Conservation (phyloP, 2,797 vertebrate species). For the Smutsia temminckii region DNA sequence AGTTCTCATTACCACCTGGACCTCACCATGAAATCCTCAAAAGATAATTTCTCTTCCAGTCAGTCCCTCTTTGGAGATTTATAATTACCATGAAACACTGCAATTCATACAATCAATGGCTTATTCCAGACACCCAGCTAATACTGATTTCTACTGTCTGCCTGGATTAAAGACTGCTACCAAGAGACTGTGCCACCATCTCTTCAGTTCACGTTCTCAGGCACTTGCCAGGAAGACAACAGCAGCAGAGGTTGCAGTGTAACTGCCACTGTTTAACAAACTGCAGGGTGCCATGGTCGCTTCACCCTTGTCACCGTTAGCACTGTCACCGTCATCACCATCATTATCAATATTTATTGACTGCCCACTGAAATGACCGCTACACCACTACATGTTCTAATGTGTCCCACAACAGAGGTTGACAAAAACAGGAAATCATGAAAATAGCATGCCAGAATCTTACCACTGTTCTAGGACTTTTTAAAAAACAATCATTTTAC, state of each 20-base stretch:
- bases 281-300: conserved; percentile 13
- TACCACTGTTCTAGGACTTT: background rate
- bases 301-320: background rate
- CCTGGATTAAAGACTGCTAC: conserved; percentile 43
- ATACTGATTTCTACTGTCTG: background rate
- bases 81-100: conserved; percentile 42
- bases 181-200: background rate
- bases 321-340: background rate
- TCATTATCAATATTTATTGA: conserved; percentile 26
- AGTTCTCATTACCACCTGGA: background rate
- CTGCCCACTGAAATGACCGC: background rate
- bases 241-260: background rate
- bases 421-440: background rate
- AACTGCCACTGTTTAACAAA: conserved; percentile 54
- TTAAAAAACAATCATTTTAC: background rate
- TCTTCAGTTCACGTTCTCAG: conserved; percentile 44
- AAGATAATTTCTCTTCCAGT: background rate
- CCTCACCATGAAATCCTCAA: background rate
- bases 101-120: conserved; percentile 48
- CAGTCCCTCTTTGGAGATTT: background rate
- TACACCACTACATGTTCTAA: background rate
- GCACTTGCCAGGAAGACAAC: conserved; percentile 16
- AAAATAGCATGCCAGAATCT: background rate
- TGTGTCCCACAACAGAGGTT: background rate
- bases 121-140: conserved; percentile 54